Conservation (phyloP, 2,888 invertebrate genomes). For the Allolobophora icterica region DNA sequence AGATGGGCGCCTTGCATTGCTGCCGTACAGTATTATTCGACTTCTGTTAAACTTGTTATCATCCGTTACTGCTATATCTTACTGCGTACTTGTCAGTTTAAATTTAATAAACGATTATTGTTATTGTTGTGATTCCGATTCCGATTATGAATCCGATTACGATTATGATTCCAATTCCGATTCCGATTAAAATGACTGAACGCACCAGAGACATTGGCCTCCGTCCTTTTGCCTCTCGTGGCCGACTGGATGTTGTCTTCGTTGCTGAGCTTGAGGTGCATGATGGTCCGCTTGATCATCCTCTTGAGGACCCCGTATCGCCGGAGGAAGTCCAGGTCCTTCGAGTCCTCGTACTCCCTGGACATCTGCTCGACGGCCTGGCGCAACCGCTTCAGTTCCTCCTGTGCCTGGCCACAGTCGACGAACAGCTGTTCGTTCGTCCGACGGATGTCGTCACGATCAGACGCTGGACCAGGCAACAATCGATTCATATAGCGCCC, state of each 20-base stretch:
- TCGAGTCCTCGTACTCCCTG: slow-evolving; percentile 88
- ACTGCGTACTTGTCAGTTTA: too few relatives aligned
- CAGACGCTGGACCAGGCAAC: slow-evolving; percentile 12
- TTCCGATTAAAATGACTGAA: not conserved
- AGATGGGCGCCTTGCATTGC: too few relatives aligned
- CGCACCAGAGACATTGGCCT: slow-evolving; percentile 47
- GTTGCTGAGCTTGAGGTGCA: slow-evolving; percentile 55
- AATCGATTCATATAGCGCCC: too few relatives aligned
- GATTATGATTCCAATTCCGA: too few relatives aligned
- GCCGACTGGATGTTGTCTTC: slow-evolving; percentile 48
- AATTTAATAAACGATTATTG: too few relatives aligned
- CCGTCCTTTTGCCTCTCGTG: slow-evolving; percentile 43
- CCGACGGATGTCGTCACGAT: slow-evolving; percentile 50
- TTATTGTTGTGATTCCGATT: too few relatives aligned
- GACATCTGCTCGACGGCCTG: slow-evolving; percentile 57
- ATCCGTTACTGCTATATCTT: too few relatives aligned
- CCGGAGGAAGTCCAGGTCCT: slow-evolving; percentile 90
- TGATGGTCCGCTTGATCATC: slow-evolving; percentile 80
- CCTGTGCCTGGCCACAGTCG: slow-evolving; percentile 53
- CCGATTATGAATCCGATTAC: too few relatives aligned
- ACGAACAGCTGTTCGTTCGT: slow-evolving; percentile 55
- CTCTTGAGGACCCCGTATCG: slow-evolving; percentile 94
- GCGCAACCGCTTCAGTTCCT: slow-evolving; percentile 56
- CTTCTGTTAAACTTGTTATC: too few relatives aligned
- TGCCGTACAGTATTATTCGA: too few relatives aligned